Evolutionary conservation across 1,140 invertebrate genomes (phyloP).

Genomic region (Philotrypesis tridentata): DNA sequence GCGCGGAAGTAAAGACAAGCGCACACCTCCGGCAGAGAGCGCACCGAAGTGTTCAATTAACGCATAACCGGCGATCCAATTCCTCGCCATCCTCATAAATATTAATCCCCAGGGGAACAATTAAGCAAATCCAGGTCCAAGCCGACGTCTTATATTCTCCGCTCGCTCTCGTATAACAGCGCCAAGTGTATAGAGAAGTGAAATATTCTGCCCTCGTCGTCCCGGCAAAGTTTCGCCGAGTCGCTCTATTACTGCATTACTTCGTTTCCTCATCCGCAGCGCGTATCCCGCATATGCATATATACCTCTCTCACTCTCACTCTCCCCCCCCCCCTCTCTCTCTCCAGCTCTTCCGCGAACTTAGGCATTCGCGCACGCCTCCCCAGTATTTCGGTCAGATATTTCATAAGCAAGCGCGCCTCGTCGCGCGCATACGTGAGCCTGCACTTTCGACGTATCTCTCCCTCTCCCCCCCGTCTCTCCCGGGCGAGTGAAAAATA

Average conservation of each 20-base stretch:
- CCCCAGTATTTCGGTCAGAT: conserved; percentile 59
- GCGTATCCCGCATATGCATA: too few relatives aligned
- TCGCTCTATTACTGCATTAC: conserved; percentile 35
- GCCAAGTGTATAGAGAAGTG: neutral
- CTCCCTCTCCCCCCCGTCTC: too few relatives aligned
- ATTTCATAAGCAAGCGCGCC: conserved; percentile 55
- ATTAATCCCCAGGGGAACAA: conserved; percentile 6
- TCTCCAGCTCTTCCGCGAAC: neutral
- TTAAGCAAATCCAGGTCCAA: conserved; percentile 11
- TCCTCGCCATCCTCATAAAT: neutral
- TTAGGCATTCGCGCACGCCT: neutral
- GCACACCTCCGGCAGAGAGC: too few relatives aligned
- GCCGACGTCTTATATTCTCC: neutral
- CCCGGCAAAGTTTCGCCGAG: neutral
- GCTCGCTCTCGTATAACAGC: too few relatives aligned
- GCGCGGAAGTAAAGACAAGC: too few relatives aligned
- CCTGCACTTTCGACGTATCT: neutral
- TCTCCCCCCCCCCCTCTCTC: too few relatives aligned
- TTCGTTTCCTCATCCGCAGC: conserved; percentile 22
- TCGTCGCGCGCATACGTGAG: neutral
- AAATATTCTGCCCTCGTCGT: neutral
- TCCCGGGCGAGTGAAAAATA: neutral
- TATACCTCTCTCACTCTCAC: neutral
- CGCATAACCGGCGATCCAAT: neutral
- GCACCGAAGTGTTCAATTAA: neutral